Conservation (phyloP, 2,888 invertebrate genomes). For the Pseudococcus viburni region DNA sequence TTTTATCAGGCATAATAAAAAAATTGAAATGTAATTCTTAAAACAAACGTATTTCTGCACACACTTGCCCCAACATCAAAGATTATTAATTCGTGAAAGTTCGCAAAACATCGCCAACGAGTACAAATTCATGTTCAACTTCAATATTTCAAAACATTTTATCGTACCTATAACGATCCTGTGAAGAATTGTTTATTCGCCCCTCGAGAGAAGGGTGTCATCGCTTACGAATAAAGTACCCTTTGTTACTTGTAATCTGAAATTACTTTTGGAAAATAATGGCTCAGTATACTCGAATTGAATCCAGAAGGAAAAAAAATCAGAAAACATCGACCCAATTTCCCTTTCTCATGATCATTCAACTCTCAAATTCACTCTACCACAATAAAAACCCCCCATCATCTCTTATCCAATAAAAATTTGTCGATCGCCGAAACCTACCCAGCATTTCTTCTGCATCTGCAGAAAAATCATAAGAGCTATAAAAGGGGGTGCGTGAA, state of each 20-base stretch:
- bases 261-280: background rate
- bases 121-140: background rate
- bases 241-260: background rate
- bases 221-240: background rate
- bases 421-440: background rate
- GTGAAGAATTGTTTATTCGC: background rate
- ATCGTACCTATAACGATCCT: background rate
- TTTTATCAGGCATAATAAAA: too few relatives aligned
- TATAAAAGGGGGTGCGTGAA: background rate
- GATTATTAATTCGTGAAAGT: too few relatives aligned
- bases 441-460: background rate
- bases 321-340: background rate
- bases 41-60: too few relatives aligned
- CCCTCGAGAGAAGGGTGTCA: background rate
- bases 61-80: too few relatives aligned
- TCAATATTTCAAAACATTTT: background rate
- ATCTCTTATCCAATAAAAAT: background rate
- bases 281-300: background rate
- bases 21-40: too few relatives aligned
- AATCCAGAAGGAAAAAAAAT: background rate
- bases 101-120: too few relatives aligned
- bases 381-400: too few relatives aligned
- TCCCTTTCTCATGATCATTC: background rate
- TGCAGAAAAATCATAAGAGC: background rate
- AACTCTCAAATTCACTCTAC: too few relatives aligned